Evolutionary conservation across 2,113 vertebrate species (phyloP).

Genomic region (Melanerpes aurifrons): DNA sequence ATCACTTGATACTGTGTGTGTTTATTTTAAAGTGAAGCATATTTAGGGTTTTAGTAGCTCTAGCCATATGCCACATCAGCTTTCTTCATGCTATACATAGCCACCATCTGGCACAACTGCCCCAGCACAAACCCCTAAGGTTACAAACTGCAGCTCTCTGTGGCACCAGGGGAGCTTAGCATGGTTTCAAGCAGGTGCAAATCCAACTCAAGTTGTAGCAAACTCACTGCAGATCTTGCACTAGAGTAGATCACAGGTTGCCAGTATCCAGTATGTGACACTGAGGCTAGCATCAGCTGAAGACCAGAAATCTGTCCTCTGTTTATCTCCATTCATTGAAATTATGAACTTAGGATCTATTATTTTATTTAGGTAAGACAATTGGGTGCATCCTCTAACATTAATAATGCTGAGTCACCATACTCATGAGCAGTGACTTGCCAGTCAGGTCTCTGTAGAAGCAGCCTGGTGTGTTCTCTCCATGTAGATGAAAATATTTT

Average conservation of each 20-base stretch:
- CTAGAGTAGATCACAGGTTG: background rate
- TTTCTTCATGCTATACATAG: slow-evolving; percentile 41
- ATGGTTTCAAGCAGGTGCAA: background rate
- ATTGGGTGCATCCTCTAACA: background rate
- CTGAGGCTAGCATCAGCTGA: background rate
- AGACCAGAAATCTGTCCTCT: background rate
- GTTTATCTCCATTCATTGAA: background rate
- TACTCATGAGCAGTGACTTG: background rate
- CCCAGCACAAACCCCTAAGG: background rate
- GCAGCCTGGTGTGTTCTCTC: background rate
- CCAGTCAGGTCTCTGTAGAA: background rate
- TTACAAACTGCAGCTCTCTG: background rate
- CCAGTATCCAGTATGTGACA: background rate
- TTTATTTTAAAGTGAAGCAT: slow-evolving; percentile 53
- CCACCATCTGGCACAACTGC: slow-evolving; percentile 29
- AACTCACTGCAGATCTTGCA: background rate
- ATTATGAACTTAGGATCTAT: background rate
- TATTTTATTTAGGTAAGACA: background rate
- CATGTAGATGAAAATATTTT: background rate
- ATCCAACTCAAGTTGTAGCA: background rate
- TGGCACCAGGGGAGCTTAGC: slow-evolving; percentile 3
- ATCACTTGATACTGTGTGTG: slow-evolving; percentile 50
- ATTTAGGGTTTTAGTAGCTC: slow-evolving; percentile 36
- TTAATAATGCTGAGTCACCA: background rate
- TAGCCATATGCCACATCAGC: slow-evolving; percentile 24